Conservation (phyloP, 2,888 invertebrate species). For the Parnassius mnemosyne region DNA sequence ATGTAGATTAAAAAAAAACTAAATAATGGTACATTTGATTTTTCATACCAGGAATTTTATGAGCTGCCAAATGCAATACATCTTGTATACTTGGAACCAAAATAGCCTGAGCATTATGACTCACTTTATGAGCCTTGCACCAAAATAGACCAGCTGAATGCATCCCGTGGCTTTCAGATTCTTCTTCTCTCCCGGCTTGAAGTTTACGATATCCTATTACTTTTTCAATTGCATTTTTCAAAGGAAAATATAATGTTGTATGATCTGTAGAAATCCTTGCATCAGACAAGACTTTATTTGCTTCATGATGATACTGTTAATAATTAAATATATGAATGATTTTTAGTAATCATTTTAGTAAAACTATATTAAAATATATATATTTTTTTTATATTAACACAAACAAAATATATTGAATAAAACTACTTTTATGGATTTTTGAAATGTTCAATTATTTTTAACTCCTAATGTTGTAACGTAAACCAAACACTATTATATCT, state of each 20-base stretch:
- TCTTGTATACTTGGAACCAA: constrained; percentile 72
- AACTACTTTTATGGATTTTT: too few species aligned
- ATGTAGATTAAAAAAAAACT: too few species aligned
- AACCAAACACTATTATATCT: too few species aligned
- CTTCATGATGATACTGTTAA: constrained; percentile 68
- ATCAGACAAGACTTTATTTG: constrained; percentile 74
- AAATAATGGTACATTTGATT: neutral
- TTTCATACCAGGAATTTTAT: constrained; percentile 70
- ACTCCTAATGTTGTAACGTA: too few species aligned
- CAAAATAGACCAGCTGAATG: constrained; percentile 65
- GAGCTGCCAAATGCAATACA: constrained; percentile 65
- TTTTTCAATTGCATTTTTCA: constrained; percentile 81
- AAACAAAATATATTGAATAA: too few species aligned
- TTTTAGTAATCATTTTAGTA: too few species aligned
- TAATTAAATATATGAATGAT: constrained; percentile 33
- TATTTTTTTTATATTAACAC: too few species aligned
- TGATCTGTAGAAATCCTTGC: constrained; percentile 76
- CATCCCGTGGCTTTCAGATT: constrained; percentile 52
- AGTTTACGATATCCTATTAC: constrained; percentile 84
- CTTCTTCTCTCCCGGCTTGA: constrained; percentile 69
- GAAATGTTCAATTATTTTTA: too few species aligned
- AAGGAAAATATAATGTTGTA: constrained; percentile 83
- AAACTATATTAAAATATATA: too few species aligned
- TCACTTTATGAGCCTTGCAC: constrained; percentile 56
- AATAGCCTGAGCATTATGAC: constrained; percentile 68